A percentile compares a stretch with the other conserved stretches of the same genome.
Evolutionary conservation across 2,113 vertebrate genomes (phyloP).

Genomic region (Xiphias gladius): DNA sequence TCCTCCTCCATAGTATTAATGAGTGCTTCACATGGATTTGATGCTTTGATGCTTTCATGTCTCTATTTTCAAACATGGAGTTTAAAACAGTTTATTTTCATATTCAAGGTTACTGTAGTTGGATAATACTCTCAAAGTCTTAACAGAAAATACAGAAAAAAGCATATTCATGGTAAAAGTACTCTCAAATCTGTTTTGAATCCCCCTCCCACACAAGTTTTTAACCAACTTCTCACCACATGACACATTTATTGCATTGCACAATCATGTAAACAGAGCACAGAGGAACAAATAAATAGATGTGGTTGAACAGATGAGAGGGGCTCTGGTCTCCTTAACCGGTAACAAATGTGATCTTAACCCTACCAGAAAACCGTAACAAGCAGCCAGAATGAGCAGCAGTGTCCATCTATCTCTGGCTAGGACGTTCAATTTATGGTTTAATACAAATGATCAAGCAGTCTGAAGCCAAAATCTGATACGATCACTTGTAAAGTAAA

Average conservation of each 20-base stretch:
- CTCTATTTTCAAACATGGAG: neutral
- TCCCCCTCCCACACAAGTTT: neutral
- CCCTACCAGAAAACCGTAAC: neutral
- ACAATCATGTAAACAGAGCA: neutral
- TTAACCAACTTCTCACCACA: neutral
- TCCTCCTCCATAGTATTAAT: neutral
- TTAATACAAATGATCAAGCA: neutral
- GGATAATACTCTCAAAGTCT: neutral
- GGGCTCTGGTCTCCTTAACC: neutral
- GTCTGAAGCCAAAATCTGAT: neutral
- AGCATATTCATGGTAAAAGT: neutral
- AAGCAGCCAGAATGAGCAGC: neutral
- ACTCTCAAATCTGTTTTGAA: neutral
- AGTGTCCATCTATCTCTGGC: neutral
- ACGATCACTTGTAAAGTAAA: neutral
- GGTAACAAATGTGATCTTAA: conserved; percentile 5
- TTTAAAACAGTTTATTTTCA: neutral
- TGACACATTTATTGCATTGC: neutral
- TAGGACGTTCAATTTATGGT: neutral
- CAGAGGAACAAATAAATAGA: conserved; percentile 5
- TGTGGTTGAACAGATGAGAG: conserved; percentile 1
- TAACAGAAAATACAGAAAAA: neutral
- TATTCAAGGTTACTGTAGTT: neutral
- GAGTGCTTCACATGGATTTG: neutral
- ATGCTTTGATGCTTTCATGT: neutral